These are phyloP conservation scores for Pollenia amentaria DNA, from an alignment of 2,888 invertebrate species.

Conservation along the genomic window DNA sequence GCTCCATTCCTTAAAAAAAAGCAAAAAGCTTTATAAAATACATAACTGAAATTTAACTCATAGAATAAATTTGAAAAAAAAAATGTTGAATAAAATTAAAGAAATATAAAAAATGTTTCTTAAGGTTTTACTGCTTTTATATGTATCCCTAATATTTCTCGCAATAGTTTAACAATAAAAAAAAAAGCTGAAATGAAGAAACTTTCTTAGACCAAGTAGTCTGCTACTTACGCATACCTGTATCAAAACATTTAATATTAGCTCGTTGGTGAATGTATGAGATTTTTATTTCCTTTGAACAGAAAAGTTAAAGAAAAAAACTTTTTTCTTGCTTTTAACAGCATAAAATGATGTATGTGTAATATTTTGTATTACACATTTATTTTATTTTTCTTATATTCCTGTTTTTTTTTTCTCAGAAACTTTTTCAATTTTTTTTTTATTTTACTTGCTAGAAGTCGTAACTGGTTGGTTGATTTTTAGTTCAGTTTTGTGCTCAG, in stretches of 20 bases:
- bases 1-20: too few species aligned
- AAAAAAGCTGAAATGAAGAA: not conserved
- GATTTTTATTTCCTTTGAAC: conserved; percentile 45
- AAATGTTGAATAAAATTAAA: too few species aligned
- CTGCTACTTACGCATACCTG: conserved; percentile 47
- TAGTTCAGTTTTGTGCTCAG: conserved; percentile 23
- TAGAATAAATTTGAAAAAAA: too few species aligned
- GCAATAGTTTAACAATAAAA: not conserved
- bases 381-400: conserved; percentile 11
- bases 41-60: too few species aligned
- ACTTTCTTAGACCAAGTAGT: conserved; percentile 40
- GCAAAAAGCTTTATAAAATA: too few species aligned
- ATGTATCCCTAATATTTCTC: too few species aligned
- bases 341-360: conserved; percentile 31
- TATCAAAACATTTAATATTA: conserved; percentile 45
- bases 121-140: too few species aligned
- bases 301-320: conserved; percentile 11
- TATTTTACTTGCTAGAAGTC: conserved; percentile 26
- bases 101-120: too few species aligned
- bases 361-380: conserved; percentile 23
- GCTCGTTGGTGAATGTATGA: conserved; percentile 37
- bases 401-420: not conserved
- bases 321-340: conserved; percentile 14
- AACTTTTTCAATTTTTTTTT: conserved; percentile 35
- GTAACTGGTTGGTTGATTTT: conserved; percentile 53